These are phyloP conservation scores for Melanotaenia nigrans DNA, from an alignment of 2,797 vertebrate genomes.

Conservation along the genomic window DNA sequence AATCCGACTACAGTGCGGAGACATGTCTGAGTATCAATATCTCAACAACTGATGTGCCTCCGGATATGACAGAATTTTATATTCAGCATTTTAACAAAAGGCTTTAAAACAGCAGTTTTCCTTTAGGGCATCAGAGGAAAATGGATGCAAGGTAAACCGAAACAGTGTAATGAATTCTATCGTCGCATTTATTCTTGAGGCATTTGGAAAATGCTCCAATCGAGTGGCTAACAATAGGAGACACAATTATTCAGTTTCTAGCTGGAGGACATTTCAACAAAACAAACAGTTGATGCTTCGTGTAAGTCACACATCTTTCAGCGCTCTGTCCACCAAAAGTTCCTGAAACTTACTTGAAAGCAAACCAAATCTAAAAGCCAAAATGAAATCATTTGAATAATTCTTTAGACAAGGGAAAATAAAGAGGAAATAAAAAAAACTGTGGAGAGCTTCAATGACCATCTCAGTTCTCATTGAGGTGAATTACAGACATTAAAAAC, in stretches of 20 bases:
- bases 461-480: conserved; percentile 27
- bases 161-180: conserved; percentile 49
- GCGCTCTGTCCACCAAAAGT: conserved; percentile 5
- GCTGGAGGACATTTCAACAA: conserved; percentile 53
- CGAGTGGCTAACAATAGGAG: conserved; percentile 31
- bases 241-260: conserved; percentile 37
- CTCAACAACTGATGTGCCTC: conserved; percentile 40
- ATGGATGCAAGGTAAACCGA: conserved; percentile 55
- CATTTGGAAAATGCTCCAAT: conserved; percentile 47
- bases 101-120: conserved; percentile 26
- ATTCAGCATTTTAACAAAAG: conserved; percentile 60
- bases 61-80: conserved; percentile 43
- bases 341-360: conserved; percentile 15
- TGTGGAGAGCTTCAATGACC: conserved; percentile 9
- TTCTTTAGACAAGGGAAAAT: conserved; percentile 8
- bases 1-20: conserved; percentile 47
- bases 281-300: conserved; percentile 17
- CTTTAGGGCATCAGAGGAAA: conserved; percentile 49
- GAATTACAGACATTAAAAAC: conserved; percentile 44
- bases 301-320: not conserved
- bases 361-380: conserved; percentile 8
- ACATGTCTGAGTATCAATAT: conserved; percentile 26
- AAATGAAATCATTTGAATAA: not conserved
- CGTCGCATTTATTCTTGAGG: conserved; percentile 45
- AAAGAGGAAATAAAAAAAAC: conserved; percentile 26